Evolutionary conservation across 2,888 invertebrate genomes (phyloP), one percentile per base, ranked within the genome.

Genomic region (Sisyra nigra): DNA sequence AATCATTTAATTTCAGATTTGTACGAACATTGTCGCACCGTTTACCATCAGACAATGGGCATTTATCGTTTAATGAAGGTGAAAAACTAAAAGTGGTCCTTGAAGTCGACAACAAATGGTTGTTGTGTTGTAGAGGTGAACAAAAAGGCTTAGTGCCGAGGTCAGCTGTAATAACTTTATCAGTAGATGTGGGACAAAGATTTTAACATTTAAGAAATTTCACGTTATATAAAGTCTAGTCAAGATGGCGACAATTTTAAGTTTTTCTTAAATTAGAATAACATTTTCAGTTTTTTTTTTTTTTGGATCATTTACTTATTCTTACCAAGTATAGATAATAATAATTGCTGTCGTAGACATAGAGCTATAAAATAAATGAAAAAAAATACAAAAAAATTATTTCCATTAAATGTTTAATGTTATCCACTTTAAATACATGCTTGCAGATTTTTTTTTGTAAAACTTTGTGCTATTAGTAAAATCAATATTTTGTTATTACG

Each of bases 111-210:
- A 74, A 72, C 53, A 79, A 80, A 52, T 78, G 82, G 72, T 60
- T 83, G 50, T 62, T 84, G 45, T 84, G 84, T 58, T 80, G 80
- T 53, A 66, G 80, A 50, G 81, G 82, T 6, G 78, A 80, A 32
- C 77, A 77, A 53, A 82, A 82, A 56, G 84, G 84, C 45, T 66
- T 84, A 33, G 84, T 84, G 34, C 82, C 82, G 2, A 68, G 75
- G 46, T 74, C 76, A 46, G 80, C 80, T 30, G 80, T 82, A 14
- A 65, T 75, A 47, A 52, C 63, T 2, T 69, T 66, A 62, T 58
- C 60, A 7, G 61, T 60, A 40, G 53, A 46, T 14, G 54, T 40
- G 30, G 19, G 19, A n/a, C 17, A 37, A 37, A 17, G 37, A 37
- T 19, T 19, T 37, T 37, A 37, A 19, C 33, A 11, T 5, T 6